Base-by-base conservation (phyloP, 2,888 invertebrate genomes). In the Sphaerophoria rueppellii region DNA sequence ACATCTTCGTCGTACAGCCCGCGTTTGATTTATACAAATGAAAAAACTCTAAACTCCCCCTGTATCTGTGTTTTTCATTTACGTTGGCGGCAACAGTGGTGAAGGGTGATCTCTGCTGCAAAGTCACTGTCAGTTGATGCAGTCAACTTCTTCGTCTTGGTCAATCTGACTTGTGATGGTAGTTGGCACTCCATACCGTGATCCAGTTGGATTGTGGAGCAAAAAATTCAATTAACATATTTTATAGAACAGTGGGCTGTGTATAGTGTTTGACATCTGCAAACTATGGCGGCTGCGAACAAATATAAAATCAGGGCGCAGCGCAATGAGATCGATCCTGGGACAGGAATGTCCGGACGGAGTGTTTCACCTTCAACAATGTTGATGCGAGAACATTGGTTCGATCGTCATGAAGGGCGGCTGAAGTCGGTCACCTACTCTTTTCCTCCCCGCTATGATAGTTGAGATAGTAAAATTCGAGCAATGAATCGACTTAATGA, bases 221-320 rank as follows among this genome's bases (percentile, higher is more conserved):
- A 77, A 85, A 85, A 81, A 85, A 85, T 81, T 85, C 85, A 85
- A 85, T 85, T 85, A 85, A 85, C 85, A 85, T 85, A 85, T 85
- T 85, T 85, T 85, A 81, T 85, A 81, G 85, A 85, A 85, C 85
- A 81, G 85, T 85, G 81, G 81, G 85, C 85, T 85, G 85, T 48
- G 75, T 75, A 79, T 75, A 79, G 80, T 81, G 80, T 81, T 85
- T 85, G 85, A 85, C 85, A 85, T 81, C 63, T 73, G 60, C 70
- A 61, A 70, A 60, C 75, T 74, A 70, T 81, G 75, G 75, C 52
- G 65, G 70, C 24, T 24, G 24, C 58, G 50, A 34, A 67, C 32
- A 71, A 65, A 58, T 67, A 24, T 24, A 37, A 67, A 52, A 74
- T 70, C 58, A 58, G 74, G 70, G 73, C 76, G 69, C 61, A 60